phyloP scores from a whole-genome alignment of 2,113 vertebrate genomes.

The Periophthalmodon schlosseri region DNA sequence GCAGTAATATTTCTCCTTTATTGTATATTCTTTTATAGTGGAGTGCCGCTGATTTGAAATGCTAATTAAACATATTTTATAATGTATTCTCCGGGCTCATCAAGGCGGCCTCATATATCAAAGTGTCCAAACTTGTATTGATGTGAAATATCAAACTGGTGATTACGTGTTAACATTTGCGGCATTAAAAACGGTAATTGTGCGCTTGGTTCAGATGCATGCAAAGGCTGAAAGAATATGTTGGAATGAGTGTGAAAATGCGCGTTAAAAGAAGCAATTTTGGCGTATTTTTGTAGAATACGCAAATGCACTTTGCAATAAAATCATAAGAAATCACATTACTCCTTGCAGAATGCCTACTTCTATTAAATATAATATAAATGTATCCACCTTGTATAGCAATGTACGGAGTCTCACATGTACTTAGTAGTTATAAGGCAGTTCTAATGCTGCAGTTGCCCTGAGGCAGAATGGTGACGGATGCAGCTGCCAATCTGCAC shows the following conservation, averaged over 20 bases:
- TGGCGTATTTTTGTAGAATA: no score
- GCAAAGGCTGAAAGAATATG: conserved; percentile 14
- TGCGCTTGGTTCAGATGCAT: conserved; percentile 51
- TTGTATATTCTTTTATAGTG: conserved; percentile 79
- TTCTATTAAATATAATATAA: no score
- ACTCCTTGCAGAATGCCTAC: no score
- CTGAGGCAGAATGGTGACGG: no score
- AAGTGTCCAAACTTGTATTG: conserved; percentile 81
- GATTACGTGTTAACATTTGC: conserved; percentile 77
- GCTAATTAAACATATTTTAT: conserved; percentile 84
- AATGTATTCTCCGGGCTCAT: conserved; percentile 79
- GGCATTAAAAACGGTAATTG: conserved; percentile 69
- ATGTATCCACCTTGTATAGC: no score
- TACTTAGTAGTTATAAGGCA: no score
- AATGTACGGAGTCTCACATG: no score
- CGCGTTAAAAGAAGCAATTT: no score
- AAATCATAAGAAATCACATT: no score
- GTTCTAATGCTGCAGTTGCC: no score
- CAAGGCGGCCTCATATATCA: conserved; percentile 79
- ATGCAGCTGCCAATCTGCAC: no score
- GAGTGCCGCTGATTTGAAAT: conserved; percentile 78
- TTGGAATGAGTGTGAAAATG: neutral
- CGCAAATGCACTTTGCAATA: no score
- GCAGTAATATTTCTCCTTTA: conserved; percentile 72
- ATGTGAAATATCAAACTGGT: conserved; percentile 81